Base-by-base conservation (phyloP, 2,113 vertebrate species). In the Morone saxatilis region DNA sequence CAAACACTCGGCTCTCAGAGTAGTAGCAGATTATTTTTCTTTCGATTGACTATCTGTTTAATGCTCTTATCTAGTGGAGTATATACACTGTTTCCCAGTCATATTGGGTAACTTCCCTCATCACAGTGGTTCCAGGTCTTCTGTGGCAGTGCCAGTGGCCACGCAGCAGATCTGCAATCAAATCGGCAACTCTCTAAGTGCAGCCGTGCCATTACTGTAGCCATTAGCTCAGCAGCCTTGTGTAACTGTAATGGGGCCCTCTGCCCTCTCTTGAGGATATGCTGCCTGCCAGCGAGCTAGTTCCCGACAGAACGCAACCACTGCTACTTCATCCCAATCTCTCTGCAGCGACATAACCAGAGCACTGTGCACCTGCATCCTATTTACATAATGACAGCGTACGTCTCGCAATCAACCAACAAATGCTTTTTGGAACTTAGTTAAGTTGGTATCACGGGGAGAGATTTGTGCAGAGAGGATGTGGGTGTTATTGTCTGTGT, bases 161-260 rank as follows among this genome's bases (percentile, higher is more conserved):
- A 81, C 47, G 59, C 88, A 56, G 77, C 84, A 79, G 72, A 84
- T 87, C 81, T 71, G 70, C 89, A 81, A 85, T 90, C 82, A 86
- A 84, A 91, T 88, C 81, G 31, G 43, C 57, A 10, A 66, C 77
- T 47, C 71, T 84, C 72, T 70, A 77, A 90, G 69, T 88, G 81
- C 78, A 87, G 81, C 78, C 77, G 67, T 87, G 88, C 83, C 88
- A 93, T 93, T 89, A 89, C 80, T 71, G 76, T 85, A 88, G 92
- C 78, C 87, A 87, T 90, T 90, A 89, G 80, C 85, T 88, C 84
- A 76, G 79, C 83, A 86, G 88, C 75, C 77, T 76, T 81, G 83
- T 86, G 74, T 74, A 70, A 71, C 75, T 76, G 61, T 83, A 88
- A 90, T 90, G 89, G 31, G 88, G 70, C 72, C 71, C 78, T 43